A percentile compares a stretch with the other conserved stretches of the same genome.
phyloP scores from a whole-genome alignment of 2,113 vertebrate species.

The Pterocles orientalis region DNA sequence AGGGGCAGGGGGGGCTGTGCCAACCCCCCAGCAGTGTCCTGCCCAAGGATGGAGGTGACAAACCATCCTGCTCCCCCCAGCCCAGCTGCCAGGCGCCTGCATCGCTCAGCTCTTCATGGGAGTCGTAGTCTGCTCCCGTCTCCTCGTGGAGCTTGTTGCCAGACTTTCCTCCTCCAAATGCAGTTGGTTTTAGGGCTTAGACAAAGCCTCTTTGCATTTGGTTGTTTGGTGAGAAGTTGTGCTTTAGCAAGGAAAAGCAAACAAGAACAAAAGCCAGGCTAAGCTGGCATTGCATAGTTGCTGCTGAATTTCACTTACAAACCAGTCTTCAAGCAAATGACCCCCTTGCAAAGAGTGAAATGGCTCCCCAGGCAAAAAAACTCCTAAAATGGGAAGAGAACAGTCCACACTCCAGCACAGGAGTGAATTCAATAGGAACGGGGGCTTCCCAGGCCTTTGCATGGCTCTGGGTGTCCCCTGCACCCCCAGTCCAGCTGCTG shows the following conservation, averaged over 20 bases:
- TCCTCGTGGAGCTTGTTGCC: accelerated
- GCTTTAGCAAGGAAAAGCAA: neutral
- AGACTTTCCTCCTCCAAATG: neutral
- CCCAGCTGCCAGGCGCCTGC: neutral
- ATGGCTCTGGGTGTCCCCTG: neutral
- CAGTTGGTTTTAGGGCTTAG: neutral
- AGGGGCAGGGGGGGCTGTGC: neutral
- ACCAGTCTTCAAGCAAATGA: neutral
- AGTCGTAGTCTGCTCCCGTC: neutral
- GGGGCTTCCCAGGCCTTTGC: neutral
- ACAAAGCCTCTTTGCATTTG: neutral
- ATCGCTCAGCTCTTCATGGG: neutral
- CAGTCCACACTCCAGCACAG: neutral
- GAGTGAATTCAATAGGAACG: accelerated
- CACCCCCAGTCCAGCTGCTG: neutral
- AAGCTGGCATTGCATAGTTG: neutral
- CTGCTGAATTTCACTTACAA: neutral
- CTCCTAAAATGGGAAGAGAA: neutral
- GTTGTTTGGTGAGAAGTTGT: neutral
- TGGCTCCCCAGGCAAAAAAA: neutral
- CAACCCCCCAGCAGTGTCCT: neutral
- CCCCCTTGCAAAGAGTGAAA: neutral
- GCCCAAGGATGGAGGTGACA: neutral
- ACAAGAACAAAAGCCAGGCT: neutral
- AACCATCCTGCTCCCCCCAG: neutral